Evolutionary conservation across 1,140 invertebrate genomes (phyloP).

Genomic region (Trichomalopsis sarcophagae): DNA sequence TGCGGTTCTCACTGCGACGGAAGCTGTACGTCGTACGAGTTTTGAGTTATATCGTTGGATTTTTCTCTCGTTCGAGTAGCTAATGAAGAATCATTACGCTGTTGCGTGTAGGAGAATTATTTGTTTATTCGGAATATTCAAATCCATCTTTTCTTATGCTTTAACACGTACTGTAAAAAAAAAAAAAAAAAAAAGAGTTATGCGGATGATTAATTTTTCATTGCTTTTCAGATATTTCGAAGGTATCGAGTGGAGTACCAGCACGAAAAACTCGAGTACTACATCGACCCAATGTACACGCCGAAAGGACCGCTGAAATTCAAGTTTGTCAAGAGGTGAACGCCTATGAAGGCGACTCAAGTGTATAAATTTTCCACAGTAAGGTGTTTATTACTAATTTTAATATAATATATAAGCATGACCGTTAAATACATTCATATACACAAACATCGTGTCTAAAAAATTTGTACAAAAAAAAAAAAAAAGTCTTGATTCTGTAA

Average conservation of each 20-base stretch:
- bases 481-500: background rate
- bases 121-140: background rate
- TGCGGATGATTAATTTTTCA: background rate
- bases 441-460: background rate
- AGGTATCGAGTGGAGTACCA: slow-evolving; percentile 81
- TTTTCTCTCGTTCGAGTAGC: no score
- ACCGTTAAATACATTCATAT: background rate
- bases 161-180: no score
- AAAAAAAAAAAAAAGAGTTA: no score
- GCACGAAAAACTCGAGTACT: slow-evolving; percentile 79
- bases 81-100: background rate
- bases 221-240: slow-evolving; percentile 80
- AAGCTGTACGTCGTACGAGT: no score
- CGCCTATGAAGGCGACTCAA: background rate
- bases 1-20: no score
- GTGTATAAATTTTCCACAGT: background rate
- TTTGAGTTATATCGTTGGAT: no score
- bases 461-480: slow-evolving; percentile 34
- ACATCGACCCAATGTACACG: slow-evolving; percentile 84
- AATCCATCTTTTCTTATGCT: background rate
- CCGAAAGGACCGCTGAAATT: slow-evolving; percentile 82
- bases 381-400: slow-evolving; percentile 29
- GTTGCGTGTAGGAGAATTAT: background rate
- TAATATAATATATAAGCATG: background rate
- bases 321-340: slow-evolving; percentile 72